Evolutionary conservation across 2,113 vertebrate species (phyloP), one percentile per base, ranked within the genome.

Genomic region (Propithecus coquereli): DNA sequence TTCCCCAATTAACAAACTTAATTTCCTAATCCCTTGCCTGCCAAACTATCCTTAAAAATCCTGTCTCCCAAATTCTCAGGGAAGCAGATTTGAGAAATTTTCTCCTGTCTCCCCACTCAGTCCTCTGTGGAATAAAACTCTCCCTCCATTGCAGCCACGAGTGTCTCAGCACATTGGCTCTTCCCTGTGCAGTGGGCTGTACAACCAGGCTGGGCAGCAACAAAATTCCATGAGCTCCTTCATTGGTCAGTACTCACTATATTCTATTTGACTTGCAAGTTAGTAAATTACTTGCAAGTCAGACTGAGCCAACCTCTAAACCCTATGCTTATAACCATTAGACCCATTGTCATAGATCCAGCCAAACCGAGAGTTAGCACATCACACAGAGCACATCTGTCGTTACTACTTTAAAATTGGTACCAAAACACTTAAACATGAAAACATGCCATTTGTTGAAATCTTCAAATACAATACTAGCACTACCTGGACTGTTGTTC

Each of bases 191-290:
- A 54, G 5, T 6, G 52, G 52, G 5, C 52, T 6, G 17, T 54
- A 54, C 5, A 54, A 54, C 17, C 52, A 17, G 5, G 17, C 17
- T 54, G 52, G 52, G 52, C 17, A 1, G 52, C 52, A 20, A 54
- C 52, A 54, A 18, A 54, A 63, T 63, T 63, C 61, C 61, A 25
- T 63, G 27, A 63, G 61, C 61, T 30, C 61, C 25, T 63, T 63
- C 27, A 12, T 30, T 63, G 61, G 27, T 63, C 12, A 13, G n/a
- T 61, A 47, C 45, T 96, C 52, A 61, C 13, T 47, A 37, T 34
- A 83, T 93, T 95, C 83, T 96, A 94, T 93, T 95, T 92, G 84
- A 94, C 66, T 94, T 95, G 71, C 79, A 97, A 95, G 95, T 86
- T 83, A 94, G 63, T 97, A 54, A 54, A 54, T 61, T 61, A 27